Evolutionary conservation across 2,888 invertebrate species (phyloP).

Genomic region (Clivina fossor): DNA sequence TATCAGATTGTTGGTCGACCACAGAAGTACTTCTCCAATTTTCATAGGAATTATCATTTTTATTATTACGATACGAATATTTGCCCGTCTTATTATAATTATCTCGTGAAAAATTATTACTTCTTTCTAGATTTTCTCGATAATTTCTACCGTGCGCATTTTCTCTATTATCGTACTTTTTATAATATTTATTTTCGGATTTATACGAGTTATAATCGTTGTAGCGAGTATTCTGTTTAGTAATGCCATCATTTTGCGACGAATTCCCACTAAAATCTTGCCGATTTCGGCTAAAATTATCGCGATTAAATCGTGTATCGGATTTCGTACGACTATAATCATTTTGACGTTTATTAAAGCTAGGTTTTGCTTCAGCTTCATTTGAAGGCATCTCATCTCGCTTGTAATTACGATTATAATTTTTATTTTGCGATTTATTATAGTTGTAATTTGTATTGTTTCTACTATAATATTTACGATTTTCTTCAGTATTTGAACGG

Average conservation of each 20-base stretch:
- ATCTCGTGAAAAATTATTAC: constrained; percentile 15
- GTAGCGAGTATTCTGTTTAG: constrained; percentile 41
- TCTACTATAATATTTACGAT: constrained; percentile 35
- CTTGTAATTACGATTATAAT: constrained; percentile 38
- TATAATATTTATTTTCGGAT: constrained; percentile 21
- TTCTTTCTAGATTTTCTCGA: constrained; percentile 38
- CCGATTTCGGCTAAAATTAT: background rate
- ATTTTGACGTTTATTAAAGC: constrained; percentile 37
- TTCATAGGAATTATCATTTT: constrained; percentile 24
- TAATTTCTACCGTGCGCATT: constrained; percentile 38
- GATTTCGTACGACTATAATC: constrained; percentile 36
- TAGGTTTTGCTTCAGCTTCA: constrained; percentile 37
- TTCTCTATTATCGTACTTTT: constrained; percentile 25
- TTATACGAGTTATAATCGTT: constrained; percentile 40
- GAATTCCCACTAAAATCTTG: constrained; percentile 38
- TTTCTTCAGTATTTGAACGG: constrained; percentile 37
- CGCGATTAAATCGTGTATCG: constrained; percentile 2
- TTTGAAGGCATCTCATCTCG: constrained; percentile 39
- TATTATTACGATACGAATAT: constrained; percentile 19
- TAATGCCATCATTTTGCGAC: constrained; percentile 31
- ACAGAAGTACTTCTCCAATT: constrained; percentile 19
- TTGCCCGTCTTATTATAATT: constrained; percentile 17
- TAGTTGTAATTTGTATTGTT: constrained; percentile 33
- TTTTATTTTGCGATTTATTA: constrained; percentile 35
- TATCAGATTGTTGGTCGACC: constrained; percentile 3